phyloP scores from a whole-genome alignment of 2,797 vertebrate species.

The Acrocephalus scirpaceus region DNA sequence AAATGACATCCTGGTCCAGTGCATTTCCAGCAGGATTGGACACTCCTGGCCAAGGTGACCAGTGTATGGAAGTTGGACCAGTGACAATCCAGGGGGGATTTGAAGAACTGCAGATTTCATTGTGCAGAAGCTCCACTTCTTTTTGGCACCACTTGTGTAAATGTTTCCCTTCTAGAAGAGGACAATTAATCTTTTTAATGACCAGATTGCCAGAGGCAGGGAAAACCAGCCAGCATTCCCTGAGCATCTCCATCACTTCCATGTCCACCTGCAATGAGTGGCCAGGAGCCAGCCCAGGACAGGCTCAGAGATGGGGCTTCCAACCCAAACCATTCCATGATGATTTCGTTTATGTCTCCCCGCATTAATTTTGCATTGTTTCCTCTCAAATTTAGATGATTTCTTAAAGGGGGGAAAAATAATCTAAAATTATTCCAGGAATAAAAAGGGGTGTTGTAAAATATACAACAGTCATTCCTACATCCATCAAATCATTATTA shows the following conservation, averaged over 20 bases:
- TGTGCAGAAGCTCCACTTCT: background rate
- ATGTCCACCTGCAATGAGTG: background rate
- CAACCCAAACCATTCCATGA: background rate
- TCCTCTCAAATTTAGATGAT: background rate
- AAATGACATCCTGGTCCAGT: background rate
- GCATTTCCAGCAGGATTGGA: background rate
- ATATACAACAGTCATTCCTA: background rate
- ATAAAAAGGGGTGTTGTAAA: background rate
- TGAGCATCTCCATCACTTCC: background rate
- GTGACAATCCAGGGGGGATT: background rate
- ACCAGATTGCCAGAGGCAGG: background rate
- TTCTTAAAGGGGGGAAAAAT: background rate
- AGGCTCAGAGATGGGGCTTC: background rate
- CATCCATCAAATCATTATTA: background rate
- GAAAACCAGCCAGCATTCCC: background rate
- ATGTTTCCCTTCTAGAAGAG: background rate
- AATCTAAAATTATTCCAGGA: background rate
- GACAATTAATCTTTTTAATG: background rate
- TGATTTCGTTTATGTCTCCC: background rate
- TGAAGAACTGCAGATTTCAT: background rate
- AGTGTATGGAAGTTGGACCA: rapidly evolving
- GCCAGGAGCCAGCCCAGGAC: background rate
- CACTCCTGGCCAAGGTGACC: background rate
- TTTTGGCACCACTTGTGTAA: background rate
- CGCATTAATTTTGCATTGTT: background rate